A percentile compares a stretch with the other conserved stretches of the same genome.
Evolutionary conservation across 2,113 vertebrate species (phyloP).

Genomic region (Paradisaea rubra): DNA sequence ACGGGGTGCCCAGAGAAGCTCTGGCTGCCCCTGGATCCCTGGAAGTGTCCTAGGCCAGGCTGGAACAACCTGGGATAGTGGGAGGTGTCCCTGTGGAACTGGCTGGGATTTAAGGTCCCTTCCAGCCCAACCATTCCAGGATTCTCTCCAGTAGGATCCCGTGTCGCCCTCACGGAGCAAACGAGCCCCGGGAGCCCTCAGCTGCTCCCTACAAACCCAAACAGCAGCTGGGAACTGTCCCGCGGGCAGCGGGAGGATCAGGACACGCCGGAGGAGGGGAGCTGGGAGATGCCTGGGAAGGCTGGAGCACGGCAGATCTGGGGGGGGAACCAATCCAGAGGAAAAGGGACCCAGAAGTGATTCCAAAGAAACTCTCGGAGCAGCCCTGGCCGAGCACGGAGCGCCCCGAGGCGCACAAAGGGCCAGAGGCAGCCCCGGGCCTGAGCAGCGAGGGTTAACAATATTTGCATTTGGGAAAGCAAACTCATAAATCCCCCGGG

Average conservation of each 20-base stretch:
- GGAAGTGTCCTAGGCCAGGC: background rate
- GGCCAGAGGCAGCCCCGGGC: background rate
- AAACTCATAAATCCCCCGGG: conserved; percentile 66
- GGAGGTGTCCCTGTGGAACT: background rate
- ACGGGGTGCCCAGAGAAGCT: background rate
- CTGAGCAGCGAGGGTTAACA: background rate
- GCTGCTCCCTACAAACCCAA: background rate
- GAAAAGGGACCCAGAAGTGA: background rate
- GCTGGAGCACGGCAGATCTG: background rate
- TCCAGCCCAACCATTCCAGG: background rate
- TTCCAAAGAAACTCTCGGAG: background rate
- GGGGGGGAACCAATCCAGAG: background rate
- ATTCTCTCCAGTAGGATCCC: background rate
- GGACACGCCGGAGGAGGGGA: rapidly evolving
- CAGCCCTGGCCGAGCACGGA: background rate
- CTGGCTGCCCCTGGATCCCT: background rate
- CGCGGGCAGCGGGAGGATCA: rapidly evolving
- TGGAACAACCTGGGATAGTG: background rate
- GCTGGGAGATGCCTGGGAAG: background rate
- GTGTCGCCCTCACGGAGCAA: background rate
- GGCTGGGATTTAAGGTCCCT: background rate
- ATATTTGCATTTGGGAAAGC: conserved; percentile 62
- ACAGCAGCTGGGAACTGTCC: background rate
- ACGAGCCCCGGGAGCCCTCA: background rate
- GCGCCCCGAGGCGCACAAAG: background rate